Conservation (phyloP, 2,113 vertebrate species). For the Beaufortia kweichowensis region DNA sequence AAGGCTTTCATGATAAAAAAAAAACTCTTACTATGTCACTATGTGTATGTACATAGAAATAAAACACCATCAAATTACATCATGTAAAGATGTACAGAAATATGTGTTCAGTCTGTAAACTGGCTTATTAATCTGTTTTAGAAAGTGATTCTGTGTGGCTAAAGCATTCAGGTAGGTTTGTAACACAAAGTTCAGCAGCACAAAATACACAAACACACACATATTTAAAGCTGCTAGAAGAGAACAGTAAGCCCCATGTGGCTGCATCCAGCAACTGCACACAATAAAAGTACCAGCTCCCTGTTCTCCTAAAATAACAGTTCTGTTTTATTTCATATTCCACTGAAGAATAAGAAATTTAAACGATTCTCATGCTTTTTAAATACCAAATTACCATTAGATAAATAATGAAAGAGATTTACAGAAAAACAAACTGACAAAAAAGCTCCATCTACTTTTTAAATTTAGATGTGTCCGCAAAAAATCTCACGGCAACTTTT, state of each 20-base stretch:
- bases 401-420: not conserved
- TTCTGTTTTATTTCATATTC: not conserved
- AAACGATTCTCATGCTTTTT: not conserved
- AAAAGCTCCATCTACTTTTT: not conserved
- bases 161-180: slow-evolving; percentile 67
- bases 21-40: too few species aligned
- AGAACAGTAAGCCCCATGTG: slow-evolving; percentile 70
- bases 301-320: slow-evolving; percentile 24
- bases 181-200: not conserved
- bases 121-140: slow-evolving; percentile 72
- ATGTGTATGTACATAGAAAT: too few species aligned
- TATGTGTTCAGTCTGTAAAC: too few species aligned
- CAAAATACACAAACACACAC: slow-evolving; percentile 34
- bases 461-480: not conserved
- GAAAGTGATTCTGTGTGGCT: slow-evolving; percentile 76
- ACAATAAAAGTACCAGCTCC: slow-evolving; percentile 50
- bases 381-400: not conserved
- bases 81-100: too few species aligned
- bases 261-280: slow-evolving; percentile 62
- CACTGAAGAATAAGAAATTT: not conserved
- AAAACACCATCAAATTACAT: too few species aligned
- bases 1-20: too few species aligned
- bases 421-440: not conserved
- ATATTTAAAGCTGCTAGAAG: slow-evolving; percentile 11
- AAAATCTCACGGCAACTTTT: slow-evolving; percentile 5